phyloP scores from a whole-genome alignment of 92 coral and sea anemone species.

The Zoanthus solanderi region DNA sequence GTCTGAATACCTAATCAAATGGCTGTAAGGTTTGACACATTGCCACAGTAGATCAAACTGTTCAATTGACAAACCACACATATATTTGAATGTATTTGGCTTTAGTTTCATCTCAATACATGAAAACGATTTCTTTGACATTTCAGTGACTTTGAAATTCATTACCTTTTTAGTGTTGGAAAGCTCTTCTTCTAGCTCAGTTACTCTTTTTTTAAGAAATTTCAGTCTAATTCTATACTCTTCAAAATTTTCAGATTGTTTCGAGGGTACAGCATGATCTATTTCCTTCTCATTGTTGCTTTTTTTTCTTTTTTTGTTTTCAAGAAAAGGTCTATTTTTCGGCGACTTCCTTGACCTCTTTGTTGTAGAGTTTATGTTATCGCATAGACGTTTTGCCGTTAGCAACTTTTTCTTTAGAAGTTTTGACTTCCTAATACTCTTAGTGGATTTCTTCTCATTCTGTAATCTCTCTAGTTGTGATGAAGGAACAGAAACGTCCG shows the following conservation, averaged over 20 bases:
- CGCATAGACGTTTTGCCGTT: neutral
- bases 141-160: neutral
- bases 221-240: neutral
- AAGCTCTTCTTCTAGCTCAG: neutral
- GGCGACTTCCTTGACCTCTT: neutral
- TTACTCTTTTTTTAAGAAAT: neutral
- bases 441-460: neutral
- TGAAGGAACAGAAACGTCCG: neutral
- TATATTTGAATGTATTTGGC: neutral
- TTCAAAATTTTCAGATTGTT: neutral
- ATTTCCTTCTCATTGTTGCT: neutral
- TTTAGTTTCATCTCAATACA: neutral
- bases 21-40: neutral
- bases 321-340: neutral
- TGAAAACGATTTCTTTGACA: neutral
- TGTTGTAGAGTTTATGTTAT: neutral
- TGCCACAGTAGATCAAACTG: neutral
- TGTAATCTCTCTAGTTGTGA: neutral
- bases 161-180: neutral
- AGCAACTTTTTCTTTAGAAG: neutral
- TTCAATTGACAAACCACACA: neutral
- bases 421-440: neutral
- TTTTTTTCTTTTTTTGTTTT: neutral
- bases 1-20: neutral
- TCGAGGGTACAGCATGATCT: neutral